Evolutionary conservation across 2,888 invertebrate genomes (phyloP).

Genomic region (Idaea biselata): DNA sequence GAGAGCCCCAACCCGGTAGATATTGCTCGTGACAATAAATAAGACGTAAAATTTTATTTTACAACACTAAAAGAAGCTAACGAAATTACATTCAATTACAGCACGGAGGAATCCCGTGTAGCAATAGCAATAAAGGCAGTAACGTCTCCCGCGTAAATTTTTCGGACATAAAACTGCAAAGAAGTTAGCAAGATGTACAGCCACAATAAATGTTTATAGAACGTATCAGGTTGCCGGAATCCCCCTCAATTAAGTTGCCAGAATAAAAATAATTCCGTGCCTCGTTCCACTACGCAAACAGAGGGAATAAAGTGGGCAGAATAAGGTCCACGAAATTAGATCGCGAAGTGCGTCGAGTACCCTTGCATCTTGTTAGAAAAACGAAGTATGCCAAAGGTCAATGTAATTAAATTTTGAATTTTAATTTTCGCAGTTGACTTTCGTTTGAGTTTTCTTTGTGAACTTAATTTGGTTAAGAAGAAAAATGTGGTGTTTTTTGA

Average conservation of each 20-base stretch:
- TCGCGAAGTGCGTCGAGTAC: conserved; percentile 59
- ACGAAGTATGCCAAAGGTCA: conserved; percentile 48
- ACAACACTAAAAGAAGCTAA: conserved; percentile 76
- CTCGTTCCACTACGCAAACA: conserved; percentile 70
- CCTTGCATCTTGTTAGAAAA: conserved; percentile 53
- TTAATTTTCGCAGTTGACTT: conserved; percentile 48
- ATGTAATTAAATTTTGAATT: conserved; percentile 70
- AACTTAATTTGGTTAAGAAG: conserved; percentile 40
- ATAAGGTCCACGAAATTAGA: conserved; percentile 70
- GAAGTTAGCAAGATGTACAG: conserved; percentile 77
- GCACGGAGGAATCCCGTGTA: conserved; percentile 62
- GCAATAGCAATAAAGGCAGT: conserved; percentile 67
- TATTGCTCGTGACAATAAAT: conserved; percentile 74
- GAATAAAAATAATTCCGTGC: conserved; percentile 60
- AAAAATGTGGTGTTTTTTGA: conserved; percentile 31
- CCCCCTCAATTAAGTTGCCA: conserved; percentile 63
- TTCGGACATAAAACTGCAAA: conserved; percentile 79
- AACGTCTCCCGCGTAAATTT: conserved; percentile 75
- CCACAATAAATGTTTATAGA: conserved; percentile 77
- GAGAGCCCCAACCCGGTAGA: conserved; percentile 32
- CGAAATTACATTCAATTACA: conserved; percentile 80
- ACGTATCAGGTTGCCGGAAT: conserved; percentile 34
- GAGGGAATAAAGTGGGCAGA: conserved; percentile 76
- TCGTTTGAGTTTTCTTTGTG: conserved; percentile 41
- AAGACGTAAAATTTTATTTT: conserved; percentile 79